These are phyloP conservation scores for Pentalonia nigronervosa DNA, from an alignment of 1,140 invertebrate species.

Conservation along the genomic window DNA sequence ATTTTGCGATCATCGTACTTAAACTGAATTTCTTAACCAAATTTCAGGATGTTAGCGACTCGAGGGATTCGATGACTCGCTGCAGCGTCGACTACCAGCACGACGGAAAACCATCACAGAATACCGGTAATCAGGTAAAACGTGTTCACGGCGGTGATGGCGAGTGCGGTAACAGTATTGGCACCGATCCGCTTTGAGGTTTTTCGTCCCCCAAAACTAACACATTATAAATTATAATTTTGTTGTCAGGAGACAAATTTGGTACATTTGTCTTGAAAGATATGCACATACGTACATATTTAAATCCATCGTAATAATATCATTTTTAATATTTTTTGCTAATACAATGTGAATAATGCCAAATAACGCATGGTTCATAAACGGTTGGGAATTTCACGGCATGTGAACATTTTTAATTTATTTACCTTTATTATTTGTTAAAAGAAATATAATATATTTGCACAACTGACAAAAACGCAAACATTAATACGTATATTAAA, in stretches of 20 bases:
- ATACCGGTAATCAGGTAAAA: constrained; percentile 57
- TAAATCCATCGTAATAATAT: neutral
- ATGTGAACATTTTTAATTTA: neutral
- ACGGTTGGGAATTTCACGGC: neutral
- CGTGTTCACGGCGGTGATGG: constrained; percentile 40
- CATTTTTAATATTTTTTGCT: neutral
- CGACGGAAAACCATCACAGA: constrained; percentile 42
- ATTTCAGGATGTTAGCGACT: constrained; percentile 59
- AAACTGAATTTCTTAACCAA: neutral
- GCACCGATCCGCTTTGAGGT: constrained; percentile 24
- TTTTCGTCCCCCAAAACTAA: neutral
- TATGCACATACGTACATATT: neutral
- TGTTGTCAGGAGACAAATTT: neutral
- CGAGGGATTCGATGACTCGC: constrained; percentile 59
- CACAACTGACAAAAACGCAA: neutral
- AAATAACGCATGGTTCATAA: neutral
- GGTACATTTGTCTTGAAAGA: neutral
- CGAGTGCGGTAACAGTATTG: constrained; percentile 17
- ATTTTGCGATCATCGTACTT: neutral
- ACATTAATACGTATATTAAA: neutral
- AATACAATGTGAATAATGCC: neutral
- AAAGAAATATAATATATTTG: neutral
- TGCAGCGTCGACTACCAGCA: constrained; percentile 30
- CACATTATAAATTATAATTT: neutral
- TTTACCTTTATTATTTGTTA: neutral